Percentiles rank a stretch among this genome's conserved stretches.
Conservation (phyloP, 2,888 invertebrate species). For the Morpho helenor region DNA sequence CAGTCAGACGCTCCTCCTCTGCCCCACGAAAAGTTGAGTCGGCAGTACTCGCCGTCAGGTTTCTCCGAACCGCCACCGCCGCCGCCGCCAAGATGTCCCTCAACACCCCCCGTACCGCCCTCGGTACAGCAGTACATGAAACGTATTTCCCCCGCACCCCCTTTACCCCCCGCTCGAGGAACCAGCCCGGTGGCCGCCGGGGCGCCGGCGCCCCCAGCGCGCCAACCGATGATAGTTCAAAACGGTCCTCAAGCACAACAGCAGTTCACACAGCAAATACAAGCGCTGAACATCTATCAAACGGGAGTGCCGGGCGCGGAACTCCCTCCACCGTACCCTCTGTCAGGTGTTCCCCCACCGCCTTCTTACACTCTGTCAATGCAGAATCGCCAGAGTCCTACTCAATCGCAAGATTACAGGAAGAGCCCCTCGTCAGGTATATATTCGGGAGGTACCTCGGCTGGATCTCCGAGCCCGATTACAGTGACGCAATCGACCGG, state of each 20-base stretch:
- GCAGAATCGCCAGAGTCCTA: conserved; percentile 92
- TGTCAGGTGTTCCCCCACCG: conserved; percentile 83
- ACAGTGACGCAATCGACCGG: conserved; percentile 83
- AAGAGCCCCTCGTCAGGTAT: conserved; percentile 93
- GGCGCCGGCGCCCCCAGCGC: conserved; percentile 72
- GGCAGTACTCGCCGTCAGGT: conserved; percentile 86
- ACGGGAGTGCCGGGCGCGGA: conserved; percentile 79
- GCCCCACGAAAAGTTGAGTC: conserved; percentile 81
- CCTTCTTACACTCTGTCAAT: conserved; percentile 92
- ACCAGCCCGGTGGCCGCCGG: conserved; percentile 88
- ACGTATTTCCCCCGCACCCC: conserved; percentile 83
- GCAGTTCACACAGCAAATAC: conserved; percentile 92
- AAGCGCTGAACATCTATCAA: conserved; percentile 89
- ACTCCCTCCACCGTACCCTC: conserved; percentile 85
- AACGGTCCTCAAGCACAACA: conserved; percentile 91
- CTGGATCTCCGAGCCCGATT: conserved; percentile 91
- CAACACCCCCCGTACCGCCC: conserved; percentile 83
- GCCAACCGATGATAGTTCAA: conserved; percentile 90
- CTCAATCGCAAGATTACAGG: conserved; percentile 88
- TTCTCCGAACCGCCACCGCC: conserved; percentile 84
- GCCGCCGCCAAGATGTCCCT: conserved; percentile 86
- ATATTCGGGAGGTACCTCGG: conserved; percentile 90
- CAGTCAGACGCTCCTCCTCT: conserved; percentile 80
- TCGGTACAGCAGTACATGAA: conserved; percentile 77
- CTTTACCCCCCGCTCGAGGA: conserved; percentile 81